Base-by-base conservation (phyloP, 2,888 invertebrate species). In the Cataglyphis cursor region DNA sequence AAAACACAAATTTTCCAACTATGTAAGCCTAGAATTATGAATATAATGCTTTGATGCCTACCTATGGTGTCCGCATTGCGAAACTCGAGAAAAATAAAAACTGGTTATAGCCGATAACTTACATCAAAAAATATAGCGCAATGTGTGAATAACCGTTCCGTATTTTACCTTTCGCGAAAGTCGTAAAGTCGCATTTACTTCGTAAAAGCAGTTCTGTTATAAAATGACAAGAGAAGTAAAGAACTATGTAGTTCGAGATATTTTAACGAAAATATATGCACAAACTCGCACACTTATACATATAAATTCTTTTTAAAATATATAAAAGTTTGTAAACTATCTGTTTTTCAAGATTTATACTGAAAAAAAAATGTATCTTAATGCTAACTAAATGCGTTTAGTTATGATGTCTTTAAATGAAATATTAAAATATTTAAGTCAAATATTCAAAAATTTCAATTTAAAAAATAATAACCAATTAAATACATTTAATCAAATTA, bases 1-100 rank as follows among this genome's bases (percentile, higher is more conserved):
- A 24, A 24, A 24, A 24, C 24, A 24, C 24, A 24, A 24, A 24
- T 24, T 24, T 24, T 24, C 24, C 24, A 24, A 24, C 24, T 24
- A 24, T 9, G 41, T 28, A 41, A 73, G 61, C 15, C n/a, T 31
- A 61, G 18, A 75, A 9, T 75, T 75, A 75, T 35, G 48, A 1
- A 28, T 18, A 65, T 75, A 75, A 75, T 65, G 48, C 48, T 51
- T 12, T 21, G 75, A 44, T 62, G 62, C 41, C 35, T 64, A 65
- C n/a, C 61, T n/a, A 8, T 12, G 65, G 51, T 24, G 51, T 12
- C 24, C 48, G 24, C n/a, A 65, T 35, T 1, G 48, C 35, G 65
- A 51, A 65, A 59, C 18, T 51, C 35, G 65, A 65, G 75, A 35
- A 74, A 61, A 61, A 74, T 74, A 61, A 74, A 74, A 41, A 61